Evolutionary conservation across 1,140 invertebrate genomes (phyloP).

Genomic region (Colletes gigas): DNA sequence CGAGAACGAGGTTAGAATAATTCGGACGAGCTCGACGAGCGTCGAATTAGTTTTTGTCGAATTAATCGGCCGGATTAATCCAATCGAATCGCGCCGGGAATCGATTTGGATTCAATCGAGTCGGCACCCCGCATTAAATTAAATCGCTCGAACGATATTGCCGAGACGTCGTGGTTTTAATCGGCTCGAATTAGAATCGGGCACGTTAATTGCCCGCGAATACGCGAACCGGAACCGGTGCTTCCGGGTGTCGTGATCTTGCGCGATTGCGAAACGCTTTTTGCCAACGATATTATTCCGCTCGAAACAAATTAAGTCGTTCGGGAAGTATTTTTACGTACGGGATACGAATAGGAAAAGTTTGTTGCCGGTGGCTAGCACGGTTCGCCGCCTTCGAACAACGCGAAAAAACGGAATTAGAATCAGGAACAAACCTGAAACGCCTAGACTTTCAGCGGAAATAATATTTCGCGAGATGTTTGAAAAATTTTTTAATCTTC

Average conservation of each 20-base stretch:
- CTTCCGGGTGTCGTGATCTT: conserved; percentile 37
- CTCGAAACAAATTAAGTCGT: background rate
- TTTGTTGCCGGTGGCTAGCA: background rate
- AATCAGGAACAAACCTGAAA: no score
- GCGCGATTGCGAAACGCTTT: background rate
- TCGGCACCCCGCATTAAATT: conserved; percentile 70
- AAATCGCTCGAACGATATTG: conserved; percentile 69
- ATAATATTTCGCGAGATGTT: no score
- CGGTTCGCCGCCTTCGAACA: background rate
- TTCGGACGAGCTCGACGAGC: conserved; percentile 62
- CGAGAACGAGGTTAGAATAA: conserved; percentile 66
- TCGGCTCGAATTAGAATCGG: conserved; percentile 64
- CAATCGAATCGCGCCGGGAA: conserved; percentile 70
- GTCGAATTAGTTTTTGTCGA: conserved; percentile 75
- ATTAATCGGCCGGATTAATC: conserved; percentile 76
- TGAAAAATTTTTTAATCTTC: no score
- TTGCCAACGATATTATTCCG: background rate
- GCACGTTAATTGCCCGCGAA: conserved; percentile 55
- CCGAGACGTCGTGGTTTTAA: conserved; percentile 60
- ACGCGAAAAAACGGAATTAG: background rate
- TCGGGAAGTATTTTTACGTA: no score
- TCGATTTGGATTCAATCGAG: conserved; percentile 74
- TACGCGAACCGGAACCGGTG: conserved; percentile 32
- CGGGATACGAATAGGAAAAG: background rate
- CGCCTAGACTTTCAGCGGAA: no score